phyloP scores from a whole-genome alignment of 2,888 invertebrate genomes.

The Scaptomyza tumidula region DNA sequence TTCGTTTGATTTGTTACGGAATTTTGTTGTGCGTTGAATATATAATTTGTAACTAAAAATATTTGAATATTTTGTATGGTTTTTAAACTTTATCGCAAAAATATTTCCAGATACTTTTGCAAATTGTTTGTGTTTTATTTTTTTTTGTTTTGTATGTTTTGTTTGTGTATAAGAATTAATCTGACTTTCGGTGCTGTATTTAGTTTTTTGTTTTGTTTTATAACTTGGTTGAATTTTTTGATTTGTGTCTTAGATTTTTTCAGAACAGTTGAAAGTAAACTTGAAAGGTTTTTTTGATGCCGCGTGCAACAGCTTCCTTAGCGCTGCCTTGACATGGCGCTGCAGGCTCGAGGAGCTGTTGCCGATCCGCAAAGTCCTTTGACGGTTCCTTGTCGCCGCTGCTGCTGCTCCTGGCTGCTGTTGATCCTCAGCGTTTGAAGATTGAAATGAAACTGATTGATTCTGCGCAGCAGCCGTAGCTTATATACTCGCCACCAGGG shows the following conservation, averaged over 20 bases:
- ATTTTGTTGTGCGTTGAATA: slow-evolving; percentile 27
- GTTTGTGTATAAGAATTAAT: slow-evolving; percentile 67
- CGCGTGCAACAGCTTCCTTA: slow-evolving; percentile 65
- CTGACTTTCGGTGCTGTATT: slow-evolving; percentile 76
- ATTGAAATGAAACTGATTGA: slow-evolving; percentile 83
- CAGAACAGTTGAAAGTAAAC: slow-evolving; percentile 59
- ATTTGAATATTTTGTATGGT: slow-evolving; percentile 1
- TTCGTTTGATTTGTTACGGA: slow-evolving; percentile 14
- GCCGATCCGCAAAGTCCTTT: slow-evolving; percentile 57
- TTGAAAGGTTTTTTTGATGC: slow-evolving; percentile 48
- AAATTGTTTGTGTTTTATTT: slow-evolving; percentile 38
- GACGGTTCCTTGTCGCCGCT: slow-evolving; percentile 48
- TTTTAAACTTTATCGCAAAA: slow-evolving; percentile 49
- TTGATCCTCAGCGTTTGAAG: slow-evolving; percentile 78
- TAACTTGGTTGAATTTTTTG: slow-evolving; percentile 50
- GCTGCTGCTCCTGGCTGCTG: slow-evolving; percentile 59
- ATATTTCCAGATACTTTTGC: slow-evolving; percentile 43
- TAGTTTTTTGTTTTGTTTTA: slow-evolving; percentile 38
- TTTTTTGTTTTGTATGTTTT: slow-evolving; percentile 30
- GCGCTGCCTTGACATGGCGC: slow-evolving; percentile 63
- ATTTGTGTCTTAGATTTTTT: slow-evolving; percentile 29
- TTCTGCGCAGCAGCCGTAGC: slow-evolving; percentile 75
- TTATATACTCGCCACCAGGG: slow-evolving; percentile 71
- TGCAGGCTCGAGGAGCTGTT: slow-evolving; percentile 55
- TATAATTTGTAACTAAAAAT: slow-evolving; percentile 2